Evolutionary conservation across 2,113 vertebrate species (phyloP), one percentile per base, ranked within the genome.

Genomic region (Equus quagga): DNA sequence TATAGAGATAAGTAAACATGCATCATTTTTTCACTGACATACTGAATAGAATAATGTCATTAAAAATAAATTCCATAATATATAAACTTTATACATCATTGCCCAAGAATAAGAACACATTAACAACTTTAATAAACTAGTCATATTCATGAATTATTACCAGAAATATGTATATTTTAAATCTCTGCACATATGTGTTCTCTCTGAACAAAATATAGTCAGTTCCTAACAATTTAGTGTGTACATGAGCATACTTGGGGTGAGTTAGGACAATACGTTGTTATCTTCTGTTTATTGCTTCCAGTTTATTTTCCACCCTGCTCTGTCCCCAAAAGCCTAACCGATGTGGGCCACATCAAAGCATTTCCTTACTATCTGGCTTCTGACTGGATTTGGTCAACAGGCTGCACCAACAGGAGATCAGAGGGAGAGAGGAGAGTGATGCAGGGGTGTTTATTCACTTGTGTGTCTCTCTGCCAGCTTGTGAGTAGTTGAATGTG

Each of bases 31-130:
- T 70, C 58, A 83, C n/a, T 70, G 26, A 76, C 28, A 67, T 67
- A 46, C 6, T 80, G 10, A 92, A 76, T 80, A 83, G 24, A 46
- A 75, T 75, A 75, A 75, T 82, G 88, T 96, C 41, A 94, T 96
- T 97, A 86, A 90, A 94, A 95, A 89, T 92, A 96, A 94, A 88
- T 94, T 84, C 33, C 8, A 72, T 94, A 80, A 67, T 94, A 93
- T 82, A 13, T 95, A 81, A 95, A 81, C 17, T 92, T 93, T 89
- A 96, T 78, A 51, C 67, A 79, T 67, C 81, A 91, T 86, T 98
- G 79, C n/a, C 41, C 69, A 86, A 83, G 58, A 78, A 90, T 79
- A 92, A 76, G 58, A 89, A 82, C 24, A 86, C 62, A 92, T 96
- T 89, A 94, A 79, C 33, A 93, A 73, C 69, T 88, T 97, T 87